Base-by-base conservation (phyloP, 92 coral and sea anemone genomes). In the Nematostella vectensis region DNA sequence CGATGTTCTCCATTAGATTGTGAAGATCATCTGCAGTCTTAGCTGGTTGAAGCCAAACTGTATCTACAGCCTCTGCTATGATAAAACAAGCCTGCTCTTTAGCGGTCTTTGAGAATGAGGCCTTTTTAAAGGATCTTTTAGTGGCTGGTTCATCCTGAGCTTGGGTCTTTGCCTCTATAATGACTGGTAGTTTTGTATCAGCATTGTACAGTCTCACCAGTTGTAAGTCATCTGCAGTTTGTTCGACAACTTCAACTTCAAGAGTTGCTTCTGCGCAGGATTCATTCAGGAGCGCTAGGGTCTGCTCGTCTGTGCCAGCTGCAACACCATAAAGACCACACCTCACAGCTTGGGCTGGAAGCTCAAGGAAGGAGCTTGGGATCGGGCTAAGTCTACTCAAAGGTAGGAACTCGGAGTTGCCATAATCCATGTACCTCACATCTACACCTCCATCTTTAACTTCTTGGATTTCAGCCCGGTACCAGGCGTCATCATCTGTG, bases 351-450 rank as follows among this genome's bases (percentile, higher is more conserved):
- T 85, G 95, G 1, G 71, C 67, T 2, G 95, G 95, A 36, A 89
- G 66, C n/a, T 52, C 33, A 12, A 71, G 25, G 31, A 67, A 70
- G 10, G 63, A 31, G 1, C 67, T 62, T 27, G 59, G 64, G 16
- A 89, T 85, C 22, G 82, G 71, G n/a, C n/a, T n/a, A n/a, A n/a
- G n/a, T n/a, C n/a, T n/a, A n/a, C n/a, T n/a, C n/a, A n/a, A n/a
- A n/a, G n/a, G n/a, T n/a, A n/a, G n/a, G n/a, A n/a, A n/a, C n/a
- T n/a, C n/a, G n/a, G n/a, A n/a, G 60, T 91, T 82, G 22, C 98
- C 98, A 69, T 70, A 86, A 53, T 91, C 98, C 16, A 84, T 69
- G 51, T 88, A 88, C 25, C 69, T 52, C 2, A 88, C 94, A n/a
- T 49, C 43, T 0, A 54, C 47, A 49, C 56, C 56, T 31, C 24